phyloP scores from a whole-genome alignment of 92 coral and sea anemone species.

The Paragorgia papillata region DNA sequence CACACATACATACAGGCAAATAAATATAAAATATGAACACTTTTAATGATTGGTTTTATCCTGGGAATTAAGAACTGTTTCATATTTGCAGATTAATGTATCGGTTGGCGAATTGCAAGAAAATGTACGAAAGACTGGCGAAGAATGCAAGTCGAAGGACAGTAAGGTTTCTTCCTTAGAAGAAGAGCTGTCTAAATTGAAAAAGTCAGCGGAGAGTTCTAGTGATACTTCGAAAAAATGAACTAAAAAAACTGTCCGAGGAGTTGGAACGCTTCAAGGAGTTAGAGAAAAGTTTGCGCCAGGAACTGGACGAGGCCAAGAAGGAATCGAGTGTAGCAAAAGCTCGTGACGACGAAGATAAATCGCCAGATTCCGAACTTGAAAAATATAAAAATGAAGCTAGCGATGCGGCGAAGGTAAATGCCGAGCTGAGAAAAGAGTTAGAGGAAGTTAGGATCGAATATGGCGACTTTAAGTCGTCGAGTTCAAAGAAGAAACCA shows the following conservation, averaged over 20 bases:
- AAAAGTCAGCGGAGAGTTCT: conserved; percentile 8
- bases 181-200: conserved; percentile 20
- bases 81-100: no score
- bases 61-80: no score
- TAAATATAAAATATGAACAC: no score
- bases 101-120: conserved; percentile 21
- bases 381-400: conserved; percentile 38
- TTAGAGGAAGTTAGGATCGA: conserved; percentile 32
- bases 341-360: conserved; percentile 6
- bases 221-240: conserved; percentile 18
- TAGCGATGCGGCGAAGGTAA: conserved; percentile 31
- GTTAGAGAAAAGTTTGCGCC: conserved; percentile 2
- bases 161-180: conserved; percentile 23
- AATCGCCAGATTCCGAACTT: conserved; percentile 9
- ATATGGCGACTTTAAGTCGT: conserved; percentile 54
- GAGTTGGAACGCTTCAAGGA: conserved; percentile 22
- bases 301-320: conserved; percentile 27
- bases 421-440: conserved; percentile 31
- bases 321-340: conserved; percentile 23
- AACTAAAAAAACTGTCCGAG: conserved; percentile 17
- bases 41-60: no score
- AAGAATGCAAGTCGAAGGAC: conserved; percentile 32
- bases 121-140: conserved; percentile 9
- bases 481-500: conserved; percentile 66
- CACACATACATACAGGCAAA: no score